Conservation (phyloP, 1,140 invertebrate species). For the Bombus vancouverensis region DNA sequence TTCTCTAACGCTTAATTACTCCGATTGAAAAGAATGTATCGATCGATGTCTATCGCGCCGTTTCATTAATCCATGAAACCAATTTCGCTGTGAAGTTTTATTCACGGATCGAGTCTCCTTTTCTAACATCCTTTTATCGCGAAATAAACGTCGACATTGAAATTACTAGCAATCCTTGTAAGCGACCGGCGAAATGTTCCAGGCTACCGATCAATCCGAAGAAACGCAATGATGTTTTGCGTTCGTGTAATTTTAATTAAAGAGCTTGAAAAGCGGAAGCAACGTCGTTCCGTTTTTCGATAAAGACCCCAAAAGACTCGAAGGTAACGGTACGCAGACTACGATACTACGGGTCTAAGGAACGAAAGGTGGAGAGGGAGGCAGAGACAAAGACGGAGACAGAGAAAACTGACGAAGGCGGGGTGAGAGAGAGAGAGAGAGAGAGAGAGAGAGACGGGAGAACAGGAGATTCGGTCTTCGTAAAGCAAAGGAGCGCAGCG, state of each 20-base stretch:
- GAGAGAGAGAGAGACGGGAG: background rate
- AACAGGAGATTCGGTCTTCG: conserved; percentile 25
- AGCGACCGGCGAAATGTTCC: background rate
- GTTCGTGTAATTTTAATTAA: conserved; percentile 70
- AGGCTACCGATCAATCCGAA: background rate
- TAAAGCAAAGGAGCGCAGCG: conserved; percentile 33
- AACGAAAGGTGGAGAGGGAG: background rate
- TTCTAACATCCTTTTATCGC: background rate
- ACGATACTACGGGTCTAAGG: too few species aligned
- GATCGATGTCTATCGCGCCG: background rate
- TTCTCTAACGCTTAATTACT: background rate
- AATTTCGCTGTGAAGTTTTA: background rate
- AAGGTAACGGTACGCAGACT: conserved; percentile 16
- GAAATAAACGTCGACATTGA: background rate
- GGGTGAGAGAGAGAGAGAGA: background rate
- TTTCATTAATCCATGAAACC: background rate
- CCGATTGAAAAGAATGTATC: background rate
- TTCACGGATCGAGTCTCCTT: background rate
- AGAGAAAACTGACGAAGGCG: background rate
- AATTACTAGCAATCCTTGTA: conserved; percentile 2
- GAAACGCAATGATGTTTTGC: conserved; percentile 17
- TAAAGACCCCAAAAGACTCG: conserved; percentile 53
- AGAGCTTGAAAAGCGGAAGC: conserved; percentile 61
- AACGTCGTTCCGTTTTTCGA: conserved; percentile 59
- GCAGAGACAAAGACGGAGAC: background rate